A percentile compares a stretch with the other conserved stretches of the same genome.
Conservation (phyloP, 2,888 invertebrate species). For the Ommatoiulus sabulosus region DNA sequence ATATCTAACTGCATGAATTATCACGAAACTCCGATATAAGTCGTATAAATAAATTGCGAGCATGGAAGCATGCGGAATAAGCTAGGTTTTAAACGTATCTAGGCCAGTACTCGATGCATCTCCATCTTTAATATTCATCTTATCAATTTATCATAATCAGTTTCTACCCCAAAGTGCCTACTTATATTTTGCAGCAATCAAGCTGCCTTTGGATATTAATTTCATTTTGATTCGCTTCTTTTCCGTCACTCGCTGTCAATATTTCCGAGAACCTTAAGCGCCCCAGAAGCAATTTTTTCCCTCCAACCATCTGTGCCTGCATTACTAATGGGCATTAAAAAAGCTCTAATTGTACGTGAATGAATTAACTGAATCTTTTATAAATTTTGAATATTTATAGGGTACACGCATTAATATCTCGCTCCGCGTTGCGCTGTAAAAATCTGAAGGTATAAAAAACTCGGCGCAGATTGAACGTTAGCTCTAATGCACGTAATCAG, state of each 20-base stretch:
- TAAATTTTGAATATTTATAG: slow-evolving; percentile 48
- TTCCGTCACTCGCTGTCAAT: slow-evolving; percentile 44
- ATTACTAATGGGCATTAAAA: slow-evolving; percentile 44
- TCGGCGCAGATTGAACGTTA: background rate
- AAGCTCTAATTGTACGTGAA: slow-evolving; percentile 46
- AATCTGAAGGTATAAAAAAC: background rate
- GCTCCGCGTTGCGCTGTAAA: slow-evolving; percentile 40
- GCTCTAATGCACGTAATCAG: slow-evolving; percentile 35
- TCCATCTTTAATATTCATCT: slow-evolving; percentile 48
- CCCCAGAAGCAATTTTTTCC: slow-evolving; percentile 11
- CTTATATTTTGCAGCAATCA: slow-evolving; percentile 35
- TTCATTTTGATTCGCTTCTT: slow-evolving; percentile 39
- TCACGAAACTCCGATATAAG: background rate
- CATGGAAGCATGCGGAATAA: background rate
- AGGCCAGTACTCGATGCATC: background rate
- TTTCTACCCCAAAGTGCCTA: slow-evolving; percentile 45
- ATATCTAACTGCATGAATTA: background rate
- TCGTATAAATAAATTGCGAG: background rate
- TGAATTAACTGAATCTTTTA: slow-evolving; percentile 47
- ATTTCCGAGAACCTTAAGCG: slow-evolving; percentile 2
- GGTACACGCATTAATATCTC: slow-evolving; percentile 44
- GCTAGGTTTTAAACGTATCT: background rate
- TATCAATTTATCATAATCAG: slow-evolving; percentile 47
- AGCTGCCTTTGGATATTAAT: slow-evolving; percentile 37
- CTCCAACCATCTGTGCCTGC: slow-evolving; percentile 39